Base-by-base conservation (phyloP, 2,888 invertebrate genomes). In the Catocala nupta region DNA sequence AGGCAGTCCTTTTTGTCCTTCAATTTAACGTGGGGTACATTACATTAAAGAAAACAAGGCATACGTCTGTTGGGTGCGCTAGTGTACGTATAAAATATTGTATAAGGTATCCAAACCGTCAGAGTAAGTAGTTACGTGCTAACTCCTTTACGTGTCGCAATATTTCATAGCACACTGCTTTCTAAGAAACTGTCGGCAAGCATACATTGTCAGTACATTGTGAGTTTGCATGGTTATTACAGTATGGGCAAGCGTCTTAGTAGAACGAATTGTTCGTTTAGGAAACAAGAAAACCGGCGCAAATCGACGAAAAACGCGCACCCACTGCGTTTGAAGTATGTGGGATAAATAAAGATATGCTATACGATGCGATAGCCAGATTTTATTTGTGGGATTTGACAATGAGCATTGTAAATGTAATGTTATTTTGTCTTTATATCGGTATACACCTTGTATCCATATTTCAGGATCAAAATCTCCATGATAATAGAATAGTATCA, bases 231-330 rank as follows among this genome's bases (percentile, higher is more conserved):
- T 55, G 70, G 70, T 45, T 59, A 39, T 69, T 69, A 59, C 6
- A 60, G 63, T 67, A 65, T 71, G 65, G 65, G 70, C 72, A 71
- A 75, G 71, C 59, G 65, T 13, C 51, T 63, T 1, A 52, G 59
- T 71, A 62, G 73, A 63, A 69, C 81, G 56, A 80, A 81, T 77
- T 53, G 44, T 33, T 11, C 43, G 64, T 73, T 78, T 77, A 68
- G 70, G 71, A 75, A 78, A 78, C 64, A 62, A 71, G 65, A 68
- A 66, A 70, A 75, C 72, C 78, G 69, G 67, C 52, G 25, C 70
- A 49, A 71, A 77, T 75, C 55, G 48, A 36, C 10, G 59, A 70
- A 71, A 67, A 71, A 70, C 55, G 55, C 25, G 63, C 78, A 70
- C 75, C 78, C 68, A 68, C 43, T 60, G 12, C 13, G 36, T 10